A percentile compares a stretch with the other conserved stretches of the same genome.
Conservation (phyloP, 2,113 vertebrate species). For the Tragulus kanchil region DNA sequence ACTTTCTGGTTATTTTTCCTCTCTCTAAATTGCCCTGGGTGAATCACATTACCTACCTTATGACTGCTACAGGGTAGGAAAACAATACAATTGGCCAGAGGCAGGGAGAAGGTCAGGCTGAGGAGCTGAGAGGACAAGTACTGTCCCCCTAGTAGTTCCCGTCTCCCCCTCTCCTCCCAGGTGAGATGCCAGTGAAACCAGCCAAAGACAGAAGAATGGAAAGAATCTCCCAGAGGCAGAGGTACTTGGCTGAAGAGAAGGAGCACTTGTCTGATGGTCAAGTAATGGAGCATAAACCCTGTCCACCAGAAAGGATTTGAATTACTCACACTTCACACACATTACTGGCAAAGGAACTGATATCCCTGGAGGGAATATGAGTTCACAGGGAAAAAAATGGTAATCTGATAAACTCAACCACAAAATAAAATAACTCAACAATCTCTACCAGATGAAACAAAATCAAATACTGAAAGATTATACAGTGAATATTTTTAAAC, state of each 20-base stretch:
- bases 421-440: not conserved
- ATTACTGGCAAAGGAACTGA: not conserved
- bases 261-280: not conserved
- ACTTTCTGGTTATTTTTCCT: not conserved
- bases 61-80: not conserved
- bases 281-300: not conserved
- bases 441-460: constrained; percentile 11
- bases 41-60: not conserved
- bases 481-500: not conserved
- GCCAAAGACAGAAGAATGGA: not conserved
- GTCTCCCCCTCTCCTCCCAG: not conserved
- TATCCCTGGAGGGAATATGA: not conserved
- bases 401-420: not conserved
- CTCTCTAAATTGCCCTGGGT: not conserved
- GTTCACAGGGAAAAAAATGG: not conserved
- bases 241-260: not conserved
- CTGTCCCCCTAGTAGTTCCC: not conserved
- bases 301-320: not conserved
- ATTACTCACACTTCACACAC: not conserved
- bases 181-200: not conserved
- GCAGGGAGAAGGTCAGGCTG: not conserved
- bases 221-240: not conserved
- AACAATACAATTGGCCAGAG: not conserved
- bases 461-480: constrained; percentile 40
- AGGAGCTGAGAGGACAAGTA: not conserved